Evolutionary conservation across 2,888 invertebrate genomes (phyloP), one percentile per base, ranked within the genome.

Genomic region (Drosophila lacicola): DNA sequence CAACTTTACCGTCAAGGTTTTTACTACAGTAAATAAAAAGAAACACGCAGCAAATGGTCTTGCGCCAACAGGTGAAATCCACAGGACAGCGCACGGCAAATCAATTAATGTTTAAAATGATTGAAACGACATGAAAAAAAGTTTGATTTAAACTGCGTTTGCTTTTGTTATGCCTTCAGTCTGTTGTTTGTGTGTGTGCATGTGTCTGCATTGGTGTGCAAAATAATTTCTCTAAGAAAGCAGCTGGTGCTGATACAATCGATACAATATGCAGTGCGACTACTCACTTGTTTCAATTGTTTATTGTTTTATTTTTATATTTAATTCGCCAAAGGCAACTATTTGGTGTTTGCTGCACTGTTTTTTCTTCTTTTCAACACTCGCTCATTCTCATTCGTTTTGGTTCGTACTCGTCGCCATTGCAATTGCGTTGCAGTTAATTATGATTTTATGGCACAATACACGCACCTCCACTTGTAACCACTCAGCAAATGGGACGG

Each of bases 371-470:
- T 41, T 72, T 67, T 75, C 61, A 62, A 44, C 76, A 79, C 81
- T 79, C 85, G 82, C 68, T 74, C 68, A 57, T 73, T 63, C 41
- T 50, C 33, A 60, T 61, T 70, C 76, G 76, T 55, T 63, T 72
- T 63, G 25, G 33, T 49, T 61, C 58, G 60, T 61, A 79, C 76
- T 85, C 81, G 81, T 85, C 76, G 74, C 74, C 82, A 76, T 81
- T 68, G 70, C 69, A 72, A 77, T 80, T 82, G 72, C 71, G 87
- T 82, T 78, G 87, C 84, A 84, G 60, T 63, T 55, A 74, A 78
- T 71, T 76, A 46, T 57, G 37, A 47, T 66, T 69, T 58, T 50
- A 41, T n/a, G 9, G 19, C 65, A 44, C 55, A 3, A 19, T 13
- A 37, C 65, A 51, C 46, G 34, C 54, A 67, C 56, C 44, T 58